These are phyloP conservation scores for Heliangelus exortis DNA, from an alignment of 2,797 vertebrate genomes.

Conservation along the genomic window DNA sequence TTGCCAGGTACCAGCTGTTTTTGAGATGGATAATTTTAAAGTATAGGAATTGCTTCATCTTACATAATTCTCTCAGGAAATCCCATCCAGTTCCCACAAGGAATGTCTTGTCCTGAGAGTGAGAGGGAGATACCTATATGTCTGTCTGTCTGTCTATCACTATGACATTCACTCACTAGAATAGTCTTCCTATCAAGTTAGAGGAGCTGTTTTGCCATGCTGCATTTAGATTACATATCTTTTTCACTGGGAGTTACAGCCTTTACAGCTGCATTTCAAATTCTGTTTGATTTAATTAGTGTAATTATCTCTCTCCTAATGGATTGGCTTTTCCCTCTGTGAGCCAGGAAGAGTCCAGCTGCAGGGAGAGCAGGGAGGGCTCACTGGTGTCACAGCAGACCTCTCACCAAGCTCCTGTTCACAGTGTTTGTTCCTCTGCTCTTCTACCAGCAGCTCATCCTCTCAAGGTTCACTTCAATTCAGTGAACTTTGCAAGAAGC, in stretches of 20 bases:
- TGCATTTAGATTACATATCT: neutral
- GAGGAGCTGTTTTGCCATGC: neutral
- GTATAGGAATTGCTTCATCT: neutral
- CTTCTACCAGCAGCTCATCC: neutral
- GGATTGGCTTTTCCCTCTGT: neutral
- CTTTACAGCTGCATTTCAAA: conserved; percentile 11
- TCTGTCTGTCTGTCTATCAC: neutral
- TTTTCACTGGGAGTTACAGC: neutral
- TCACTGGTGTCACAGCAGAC: neutral
- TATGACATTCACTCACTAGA: neutral
- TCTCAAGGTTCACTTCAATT: neutral
- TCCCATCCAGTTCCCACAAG: neutral
- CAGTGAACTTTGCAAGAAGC: neutral
- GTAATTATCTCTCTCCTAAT: conserved; percentile 27
- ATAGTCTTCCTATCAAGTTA: neutral
- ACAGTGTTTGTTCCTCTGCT: neutral
- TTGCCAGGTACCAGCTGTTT: neutral
- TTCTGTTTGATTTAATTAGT: conserved; percentile 27
- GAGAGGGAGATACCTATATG: neutral
- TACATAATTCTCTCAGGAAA: neutral
- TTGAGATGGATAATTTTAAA: neutral
- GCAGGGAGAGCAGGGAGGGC: neutral
- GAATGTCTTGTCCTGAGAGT: neutral
- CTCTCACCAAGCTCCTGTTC: neutral
- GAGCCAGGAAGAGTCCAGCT: neutral